These are phyloP conservation scores for Pholis gunnellus DNA, from an alignment of 2,113 vertebrate genomes.

Conservation along the genomic window DNA sequence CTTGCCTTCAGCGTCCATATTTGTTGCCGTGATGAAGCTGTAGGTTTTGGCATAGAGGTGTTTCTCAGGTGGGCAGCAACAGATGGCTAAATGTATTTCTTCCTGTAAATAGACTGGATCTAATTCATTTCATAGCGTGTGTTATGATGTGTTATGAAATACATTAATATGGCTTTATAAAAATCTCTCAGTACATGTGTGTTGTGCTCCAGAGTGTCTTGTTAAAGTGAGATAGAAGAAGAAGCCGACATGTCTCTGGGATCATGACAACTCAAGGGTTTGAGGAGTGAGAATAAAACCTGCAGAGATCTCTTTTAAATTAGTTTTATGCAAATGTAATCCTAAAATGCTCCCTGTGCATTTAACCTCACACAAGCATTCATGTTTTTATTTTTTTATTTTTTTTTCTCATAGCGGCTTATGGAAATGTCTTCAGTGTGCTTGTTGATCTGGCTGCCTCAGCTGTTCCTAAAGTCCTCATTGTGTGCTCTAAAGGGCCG, in stretches of 20 bases:
- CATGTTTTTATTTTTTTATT: slow-evolving; percentile 7
- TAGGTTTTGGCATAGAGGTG: neutral
- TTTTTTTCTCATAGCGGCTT: slow-evolving; percentile 10
- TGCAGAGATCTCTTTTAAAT: slow-evolving; percentile 30
- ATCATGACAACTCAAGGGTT: neutral
- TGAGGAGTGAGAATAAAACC: slow-evolving; percentile 10
- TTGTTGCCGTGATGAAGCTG: neutral
- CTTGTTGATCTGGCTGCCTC: slow-evolving; percentile 29
- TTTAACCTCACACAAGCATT: slow-evolving; percentile 29
- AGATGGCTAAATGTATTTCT: neutral
- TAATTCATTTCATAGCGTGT: neutral
- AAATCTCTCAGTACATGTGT: neutral
- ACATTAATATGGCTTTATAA: neutral
- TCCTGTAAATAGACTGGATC: neutral
- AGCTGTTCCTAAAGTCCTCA: slow-evolving; percentile 39
- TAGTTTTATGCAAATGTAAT: slow-evolving; percentile 37
- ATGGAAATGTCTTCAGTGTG: slow-evolving; percentile 42
- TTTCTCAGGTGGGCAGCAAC: neutral
- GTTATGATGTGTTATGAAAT: too few relatives aligned
- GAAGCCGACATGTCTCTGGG: neutral
- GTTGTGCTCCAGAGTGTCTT: neutral
- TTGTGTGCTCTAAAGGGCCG: slow-evolving; percentile 36
- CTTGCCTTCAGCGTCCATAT: neutral
- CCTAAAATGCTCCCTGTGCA: neutral
- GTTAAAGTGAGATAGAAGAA: slow-evolving; percentile 11